A percentile compares a stretch with the other conserved stretches of the same genome.
Evolutionary conservation across 2,113 vertebrate species (phyloP).

Genomic region (Datnioides undecimradiatus): DNA sequence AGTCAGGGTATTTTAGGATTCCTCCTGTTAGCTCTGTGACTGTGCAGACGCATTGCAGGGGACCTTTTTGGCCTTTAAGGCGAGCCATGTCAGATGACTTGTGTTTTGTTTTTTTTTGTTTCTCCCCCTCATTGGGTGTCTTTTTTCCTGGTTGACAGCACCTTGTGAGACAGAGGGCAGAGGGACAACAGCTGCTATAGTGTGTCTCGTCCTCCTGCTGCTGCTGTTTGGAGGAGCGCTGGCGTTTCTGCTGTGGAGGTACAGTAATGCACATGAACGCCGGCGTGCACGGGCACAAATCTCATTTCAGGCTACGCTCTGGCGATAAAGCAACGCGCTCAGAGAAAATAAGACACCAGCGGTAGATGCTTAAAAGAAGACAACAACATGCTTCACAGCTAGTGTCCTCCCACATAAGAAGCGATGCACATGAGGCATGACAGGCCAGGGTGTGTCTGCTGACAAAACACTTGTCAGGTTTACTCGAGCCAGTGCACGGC

Average conservation of each 20-base stretch:
- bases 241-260: slow-evolving; percentile 80
- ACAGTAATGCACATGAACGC: slow-evolving; percentile 45
- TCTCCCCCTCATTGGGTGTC: slow-evolving; percentile 3
- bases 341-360: slow-evolving; percentile 29
- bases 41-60: slow-evolving; percentile 2
- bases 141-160: slow-evolving; percentile 68
- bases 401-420: slow-evolving; percentile 28
- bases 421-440: slow-evolving; percentile 32
- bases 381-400: slow-evolving; percentile 19
- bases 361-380: slow-evolving; percentile 25
- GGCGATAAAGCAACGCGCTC: slow-evolving; percentile 36
- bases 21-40: slow-evolving; percentile 21
- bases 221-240: slow-evolving; percentile 65
- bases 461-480: slow-evolving; percentile 57
- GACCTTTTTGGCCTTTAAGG: slow-evolving; percentile 17
- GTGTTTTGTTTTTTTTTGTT: slow-evolving; percentile 16
- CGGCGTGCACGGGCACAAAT: slow-evolving; percentile 39
- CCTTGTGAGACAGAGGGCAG: slow-evolving; percentile 68
- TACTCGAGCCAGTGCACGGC: slow-evolving; percentile 6
- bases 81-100: slow-evolving; percentile 36
- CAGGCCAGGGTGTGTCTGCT: slow-evolving; percentile 39
- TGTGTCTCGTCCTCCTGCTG: slow-evolving; percentile 75
- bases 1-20: slow-evolving; percentile 41
- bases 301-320: slow-evolving; percentile 52
- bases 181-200: slow-evolving; percentile 58